Percentiles rank a stretch among this genome's conserved stretches.
Conservation (phyloP, 2,797 vertebrate species). For the Acanthiza pusilla region DNA sequence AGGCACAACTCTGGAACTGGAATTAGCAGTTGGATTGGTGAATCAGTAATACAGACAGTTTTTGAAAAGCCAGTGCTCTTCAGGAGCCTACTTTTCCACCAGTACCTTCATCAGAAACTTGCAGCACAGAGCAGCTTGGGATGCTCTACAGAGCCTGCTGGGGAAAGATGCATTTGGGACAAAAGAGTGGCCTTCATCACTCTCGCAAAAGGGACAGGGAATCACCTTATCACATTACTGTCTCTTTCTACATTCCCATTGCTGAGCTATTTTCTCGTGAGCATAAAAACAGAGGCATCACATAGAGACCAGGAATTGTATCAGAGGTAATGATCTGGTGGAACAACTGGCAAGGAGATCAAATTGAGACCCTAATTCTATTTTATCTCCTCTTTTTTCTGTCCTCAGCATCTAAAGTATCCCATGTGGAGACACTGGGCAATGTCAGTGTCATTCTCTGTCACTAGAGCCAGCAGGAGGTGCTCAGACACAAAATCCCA, state of each 20-base stretch:
- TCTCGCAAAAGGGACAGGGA: background rate
- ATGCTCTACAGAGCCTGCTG: background rate
- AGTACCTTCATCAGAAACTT: background rate
- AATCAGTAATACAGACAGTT: background rate
- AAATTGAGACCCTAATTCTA: background rate
- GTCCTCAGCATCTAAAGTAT: background rate
- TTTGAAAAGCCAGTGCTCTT: background rate
- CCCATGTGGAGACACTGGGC: background rate
- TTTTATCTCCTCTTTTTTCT: background rate
- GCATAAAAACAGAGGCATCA: background rate
- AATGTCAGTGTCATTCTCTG: background rate
- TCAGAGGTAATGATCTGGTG: background rate
- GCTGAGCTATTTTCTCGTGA: background rate
- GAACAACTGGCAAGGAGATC: background rate
- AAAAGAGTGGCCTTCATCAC: background rate
- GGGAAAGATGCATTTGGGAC: background rate
- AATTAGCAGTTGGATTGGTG: background rate
- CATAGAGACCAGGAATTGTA: background rate
- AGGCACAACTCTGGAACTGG: background rate
- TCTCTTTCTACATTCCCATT: background rate
- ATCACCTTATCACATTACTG: fast-evolving
- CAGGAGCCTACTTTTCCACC: background rate
- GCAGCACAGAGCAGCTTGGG: background rate
- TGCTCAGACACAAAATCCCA: background rate
- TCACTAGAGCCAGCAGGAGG: background rate